Evolutionary conservation across 1,140 invertebrate genomes (phyloP).

Genomic region (Protaetia brevitarsis): DNA sequence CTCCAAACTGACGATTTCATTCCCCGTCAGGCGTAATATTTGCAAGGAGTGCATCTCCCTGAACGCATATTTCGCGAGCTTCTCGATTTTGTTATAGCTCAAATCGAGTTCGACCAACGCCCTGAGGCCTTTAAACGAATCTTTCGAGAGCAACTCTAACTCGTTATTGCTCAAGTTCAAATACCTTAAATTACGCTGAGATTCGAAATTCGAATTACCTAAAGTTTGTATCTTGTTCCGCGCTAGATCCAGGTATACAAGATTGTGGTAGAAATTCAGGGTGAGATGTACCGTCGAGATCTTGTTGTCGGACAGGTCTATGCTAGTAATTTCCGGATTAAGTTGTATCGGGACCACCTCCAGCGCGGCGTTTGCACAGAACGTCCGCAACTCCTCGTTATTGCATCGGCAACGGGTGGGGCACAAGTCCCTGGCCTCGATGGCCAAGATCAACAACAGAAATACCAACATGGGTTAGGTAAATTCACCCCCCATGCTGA

Average conservation of each 20-base stretch:
- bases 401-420: constrained; percentile 77
- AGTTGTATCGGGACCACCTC: constrained; percentile 84
- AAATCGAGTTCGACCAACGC: constrained; percentile 67
- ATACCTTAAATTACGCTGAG: constrained; percentile 64
- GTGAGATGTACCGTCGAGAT: constrained; percentile 70
- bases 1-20: constrained; percentile 69
- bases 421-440: constrained; percentile 61
- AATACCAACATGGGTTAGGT: constrained; percentile 48
- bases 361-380: constrained; percentile 71
- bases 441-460: constrained; percentile 42
- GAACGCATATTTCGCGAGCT: constrained; percentile 68
- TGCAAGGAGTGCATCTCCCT: constrained; percentile 67
- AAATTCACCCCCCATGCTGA: constrained; percentile 47
- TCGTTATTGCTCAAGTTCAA: constrained; percentile 76
- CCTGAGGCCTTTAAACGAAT: constrained; percentile 71
- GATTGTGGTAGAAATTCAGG: constrained; percentile 73
- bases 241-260: constrained; percentile 75
- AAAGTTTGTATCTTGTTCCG: constrained; percentile 74
- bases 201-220: constrained; percentile 75
- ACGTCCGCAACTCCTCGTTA: constrained; percentile 68
- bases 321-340: constrained; percentile 75
- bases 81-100: constrained; percentile 72
- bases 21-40: constrained; percentile 71
- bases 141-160: constrained; percentile 66
- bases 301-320: constrained; percentile 73